phyloP scores from a whole-genome alignment of 1,140 invertebrate species.

The Drosophila mojavensis region DNA sequence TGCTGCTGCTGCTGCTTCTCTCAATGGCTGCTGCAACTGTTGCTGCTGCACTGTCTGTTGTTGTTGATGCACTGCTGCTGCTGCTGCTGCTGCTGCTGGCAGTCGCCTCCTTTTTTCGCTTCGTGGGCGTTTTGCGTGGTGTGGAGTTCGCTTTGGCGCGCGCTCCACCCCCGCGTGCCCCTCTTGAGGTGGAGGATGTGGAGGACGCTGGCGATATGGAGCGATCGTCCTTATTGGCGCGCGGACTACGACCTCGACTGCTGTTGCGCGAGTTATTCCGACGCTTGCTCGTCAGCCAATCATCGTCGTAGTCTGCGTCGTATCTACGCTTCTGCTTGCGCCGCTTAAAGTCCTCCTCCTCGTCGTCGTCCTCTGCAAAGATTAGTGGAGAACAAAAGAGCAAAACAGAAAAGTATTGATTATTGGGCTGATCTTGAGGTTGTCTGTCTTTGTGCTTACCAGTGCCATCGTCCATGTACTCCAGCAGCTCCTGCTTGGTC shows the following conservation, averaged over 20 bases:
- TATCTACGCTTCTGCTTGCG: conserved; percentile 74
- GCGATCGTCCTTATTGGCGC: conserved; percentile 72
- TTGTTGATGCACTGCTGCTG: conserved; percentile 13
- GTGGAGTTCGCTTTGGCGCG: conserved; percentile 51
- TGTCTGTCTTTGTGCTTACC: conserved; percentile 52
- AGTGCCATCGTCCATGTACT: conserved; percentile 81
- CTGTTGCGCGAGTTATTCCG: conserved; percentile 65
- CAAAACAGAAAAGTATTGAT: conserved; percentile 10
- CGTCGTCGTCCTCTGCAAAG: conserved; percentile 69
- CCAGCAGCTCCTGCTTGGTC: conserved; percentile 78
- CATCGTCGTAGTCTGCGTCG: conserved; percentile 82
- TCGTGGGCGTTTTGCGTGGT: conserved; percentile 73
- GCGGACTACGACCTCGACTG: conserved; percentile 70
- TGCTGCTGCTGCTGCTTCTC: conserved; percentile 22
- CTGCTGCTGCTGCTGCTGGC: conserved; percentile 16
- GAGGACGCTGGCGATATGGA: conserved; percentile 80
- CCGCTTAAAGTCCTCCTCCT: conserved; percentile 79
- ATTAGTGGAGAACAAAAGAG: conserved; percentile 12
- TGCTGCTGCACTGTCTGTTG: conserved; percentile 13
- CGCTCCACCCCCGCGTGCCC: conserved; percentile 36
- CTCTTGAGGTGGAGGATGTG: conserved; percentile 68
- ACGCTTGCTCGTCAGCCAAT: conserved; percentile 72
- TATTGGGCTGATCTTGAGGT: not conserved
- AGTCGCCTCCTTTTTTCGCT: conserved; percentile 67
- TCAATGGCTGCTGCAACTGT: not conserved